Percentiles rank a stretch among this genome's conserved stretches.
Conservation (phyloP, 2,113 vertebrate species). For the Motacilla tschutschensis region DNA sequence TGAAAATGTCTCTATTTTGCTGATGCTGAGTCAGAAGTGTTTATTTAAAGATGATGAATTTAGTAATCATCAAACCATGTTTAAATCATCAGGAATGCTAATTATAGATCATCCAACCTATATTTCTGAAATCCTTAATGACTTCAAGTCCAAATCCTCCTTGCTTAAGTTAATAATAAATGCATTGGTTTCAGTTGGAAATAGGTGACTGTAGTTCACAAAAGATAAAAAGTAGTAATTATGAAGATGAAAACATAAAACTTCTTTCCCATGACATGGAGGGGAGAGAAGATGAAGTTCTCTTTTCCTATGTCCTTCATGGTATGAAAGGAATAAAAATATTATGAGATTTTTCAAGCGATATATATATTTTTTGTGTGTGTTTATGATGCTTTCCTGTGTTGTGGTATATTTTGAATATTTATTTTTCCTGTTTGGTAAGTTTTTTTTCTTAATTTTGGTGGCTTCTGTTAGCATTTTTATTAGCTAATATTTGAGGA, state of each 20-base stretch:
- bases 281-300: background rate
- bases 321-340: background rate
- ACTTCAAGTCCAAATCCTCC: conserved; percentile 5
- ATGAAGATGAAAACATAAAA: background rate
- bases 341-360: background rate
- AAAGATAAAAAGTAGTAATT: background rate
- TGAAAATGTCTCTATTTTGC: conserved; percentile 47
- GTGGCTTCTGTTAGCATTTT: background rate
- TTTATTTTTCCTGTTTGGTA: background rate
- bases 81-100: conserved; percentile 46
- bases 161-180: conserved; percentile 4
- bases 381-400: background rate
- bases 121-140: conserved; percentile 36
- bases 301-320: background rate
- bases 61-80: conserved; percentile 34
- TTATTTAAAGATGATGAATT: conserved; percentile 63
- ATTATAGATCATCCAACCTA: conserved; percentile 35
- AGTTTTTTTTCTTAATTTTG: background rate
- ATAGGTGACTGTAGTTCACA: background rate
- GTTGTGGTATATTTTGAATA: background rate
- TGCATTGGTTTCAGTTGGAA: background rate
- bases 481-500: background rate
- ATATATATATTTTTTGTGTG: background rate
- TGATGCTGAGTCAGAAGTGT: conserved; percentile 52
- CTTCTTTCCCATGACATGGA: background rate